Evolutionary conservation across 2,888 invertebrate genomes (phyloP).

Genomic region (Trilocha varians): DNA sequence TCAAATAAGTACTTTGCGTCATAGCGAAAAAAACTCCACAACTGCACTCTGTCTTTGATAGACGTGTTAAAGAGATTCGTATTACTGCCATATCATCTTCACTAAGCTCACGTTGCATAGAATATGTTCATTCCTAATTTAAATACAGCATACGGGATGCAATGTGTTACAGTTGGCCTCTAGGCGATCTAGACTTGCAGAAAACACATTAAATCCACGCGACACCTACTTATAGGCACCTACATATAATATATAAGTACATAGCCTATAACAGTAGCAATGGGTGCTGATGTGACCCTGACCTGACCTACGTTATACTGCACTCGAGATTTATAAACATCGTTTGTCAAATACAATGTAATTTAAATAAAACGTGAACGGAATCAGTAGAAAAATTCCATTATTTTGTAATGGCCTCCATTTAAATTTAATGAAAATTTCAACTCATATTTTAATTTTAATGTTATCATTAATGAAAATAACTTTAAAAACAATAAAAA

Average conservation of each 20-base stretch:
- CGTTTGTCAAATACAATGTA: constrained; percentile 7
- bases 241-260: constrained; percentile 9
- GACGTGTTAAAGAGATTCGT: background rate
- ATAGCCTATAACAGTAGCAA: constrained; percentile 14
- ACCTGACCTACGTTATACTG: constrained; percentile 15
- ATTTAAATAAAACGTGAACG: constrained; percentile 1
- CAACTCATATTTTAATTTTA: no score
- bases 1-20: no score
- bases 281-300: constrained; percentile 15
- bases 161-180: constrained; percentile 19
- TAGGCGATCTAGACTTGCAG: constrained; percentile 18
- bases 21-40: background rate
- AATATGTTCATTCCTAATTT: background rate
- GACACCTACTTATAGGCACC: constrained; percentile 32
- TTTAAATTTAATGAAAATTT: no score
- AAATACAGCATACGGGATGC: constrained; percentile 8
- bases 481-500: no score
- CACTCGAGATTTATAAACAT: constrained; percentile 7
- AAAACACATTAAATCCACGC: constrained; percentile 25
- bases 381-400: background rate
- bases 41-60: background rate
- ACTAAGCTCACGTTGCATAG: background rate
- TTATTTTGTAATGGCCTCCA: background rate
- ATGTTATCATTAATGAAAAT: no score
- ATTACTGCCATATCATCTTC: background rate